Conservation (phyloP, 2,113 vertebrate genomes). For the Ctenomys sociabilis region DNA sequence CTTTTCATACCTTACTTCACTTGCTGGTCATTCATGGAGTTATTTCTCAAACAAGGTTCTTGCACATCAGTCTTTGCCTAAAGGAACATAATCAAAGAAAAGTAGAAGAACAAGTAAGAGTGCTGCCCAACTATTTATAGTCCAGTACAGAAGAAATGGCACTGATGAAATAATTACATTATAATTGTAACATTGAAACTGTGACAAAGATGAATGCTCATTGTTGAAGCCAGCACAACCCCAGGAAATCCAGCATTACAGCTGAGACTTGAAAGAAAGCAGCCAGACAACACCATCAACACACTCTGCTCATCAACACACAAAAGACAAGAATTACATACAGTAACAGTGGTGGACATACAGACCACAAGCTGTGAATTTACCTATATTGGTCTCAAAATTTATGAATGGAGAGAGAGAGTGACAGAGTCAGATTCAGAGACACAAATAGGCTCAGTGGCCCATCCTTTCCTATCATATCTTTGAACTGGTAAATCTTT, state of each 20-base stretch:
- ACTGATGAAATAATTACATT: conserved; percentile 2
- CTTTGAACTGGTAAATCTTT: not conserved
- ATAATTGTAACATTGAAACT: not conserved
- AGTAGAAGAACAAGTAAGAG: not conserved
- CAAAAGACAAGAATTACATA: too few species aligned
- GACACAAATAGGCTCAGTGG: too few species aligned
- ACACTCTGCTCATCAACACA: too few species aligned
- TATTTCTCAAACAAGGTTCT: not conserved
- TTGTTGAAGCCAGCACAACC: not conserved
- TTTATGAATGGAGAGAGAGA: too few species aligned
- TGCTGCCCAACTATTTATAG: not conserved
- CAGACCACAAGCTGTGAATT: too few species aligned
- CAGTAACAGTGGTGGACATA: too few species aligned
- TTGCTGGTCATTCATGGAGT: not conserved
- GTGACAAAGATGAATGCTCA: not conserved
- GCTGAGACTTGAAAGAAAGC: not conserved
- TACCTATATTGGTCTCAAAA: too few species aligned
- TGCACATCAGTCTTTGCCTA: not conserved
- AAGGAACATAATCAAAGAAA: not conserved
- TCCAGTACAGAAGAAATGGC: not conserved
- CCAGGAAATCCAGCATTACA: not conserved
- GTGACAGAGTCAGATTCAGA: too few species aligned
- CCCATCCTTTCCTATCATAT: too few species aligned
- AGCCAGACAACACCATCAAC: too few species aligned
- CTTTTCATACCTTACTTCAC: not conserved